These are phyloP conservation scores for Syngnathoides biaculeatus DNA, from an alignment of 2,113 vertebrate genomes.

Conservation along the genomic window DNA sequence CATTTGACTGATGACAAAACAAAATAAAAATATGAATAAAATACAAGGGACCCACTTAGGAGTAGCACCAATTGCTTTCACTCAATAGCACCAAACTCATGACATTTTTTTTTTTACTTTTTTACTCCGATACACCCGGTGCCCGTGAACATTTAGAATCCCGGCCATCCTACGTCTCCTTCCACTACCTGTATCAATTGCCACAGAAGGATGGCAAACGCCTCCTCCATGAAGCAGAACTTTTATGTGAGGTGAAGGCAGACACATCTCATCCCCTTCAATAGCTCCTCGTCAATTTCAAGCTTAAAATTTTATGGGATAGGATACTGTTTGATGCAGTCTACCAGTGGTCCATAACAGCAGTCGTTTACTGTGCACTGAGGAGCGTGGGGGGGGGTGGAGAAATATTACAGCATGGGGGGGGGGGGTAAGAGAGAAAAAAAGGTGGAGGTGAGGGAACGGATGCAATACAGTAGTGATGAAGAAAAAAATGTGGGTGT, in stretches of 20 bases:
- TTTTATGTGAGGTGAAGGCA: conserved; percentile 91
- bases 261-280: conserved; percentile 85
- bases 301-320: conserved; percentile 93
- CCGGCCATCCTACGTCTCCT: conserved; percentile 43
- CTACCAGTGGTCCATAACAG: conserved; percentile 99
- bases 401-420: conserved; percentile 60
- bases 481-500: conserved; percentile 46
- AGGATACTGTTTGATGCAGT: conserved; percentile 99
- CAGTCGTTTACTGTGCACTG: conserved; percentile 99
- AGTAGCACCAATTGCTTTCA: background rate
- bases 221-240: conserved; percentile 86
- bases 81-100: conserved; percentile 18
- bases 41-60: background rate
- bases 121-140: conserved; percentile 41
- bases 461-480: conserved; percentile 28
- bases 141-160: conserved; percentile 51
- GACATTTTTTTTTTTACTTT: conserved; percentile 19
- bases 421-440: conserved; percentile 24
- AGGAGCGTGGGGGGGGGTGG: conserved; percentile 60
- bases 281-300: conserved; percentile 87
- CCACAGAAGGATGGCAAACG: conserved; percentile 55
- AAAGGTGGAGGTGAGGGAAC: conserved; percentile 39
- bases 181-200: conserved; percentile 53
- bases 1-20: background rate
- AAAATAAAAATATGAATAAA: background rate